Evolutionary conservation across 2,888 invertebrate genomes (phyloP), one percentile per base, ranked within the genome.

Genomic region (Stenodera caucasica): DNA sequence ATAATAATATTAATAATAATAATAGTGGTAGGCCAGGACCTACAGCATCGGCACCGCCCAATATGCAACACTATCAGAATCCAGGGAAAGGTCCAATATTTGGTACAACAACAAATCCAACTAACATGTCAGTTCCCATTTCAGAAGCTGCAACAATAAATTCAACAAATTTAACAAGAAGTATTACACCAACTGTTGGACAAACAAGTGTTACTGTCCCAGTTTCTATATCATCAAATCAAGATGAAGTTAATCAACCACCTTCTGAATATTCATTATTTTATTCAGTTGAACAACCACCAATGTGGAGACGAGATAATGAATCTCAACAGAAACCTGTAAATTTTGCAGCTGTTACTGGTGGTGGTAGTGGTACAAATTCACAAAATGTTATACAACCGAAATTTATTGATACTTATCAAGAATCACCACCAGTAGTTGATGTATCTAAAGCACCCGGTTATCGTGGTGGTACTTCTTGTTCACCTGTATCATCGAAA

Each of bases 361-460:
- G 88, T 59, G 85, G 83, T 49, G 80, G 80, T 33, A 58, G 26
- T 26, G 26, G 53, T 29, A 78, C 49, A 73, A 71, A 61, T 57
- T 76, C 56, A 70, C 79, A 32, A 76, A 77, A 62, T 66, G 75
- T 61, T 49, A 63, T 60, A 51, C 71, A 69, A 61, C 80, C 79
- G 55, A 84, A 84, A 72, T 85, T 83, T 68, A 82, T 84, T 55
- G 84, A 84, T 63, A 52, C 15, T 32, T 52, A 52, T 35, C 82
- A 81, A 61, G 82, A 83, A 57, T 83, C 84, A 7, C 83, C 83
- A 4, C 83, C 82, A 76, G 82, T 89, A 82, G 93, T 89, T 64
- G 94, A 95, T 81, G 91, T 90, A 4, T 89, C 92, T 50, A 96
- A 95, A 81, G 95, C 95, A 61, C 95, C 95, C 0, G 95, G 95